Evolutionary conservation across 2,797 vertebrate species (phyloP).

Genomic region (Esox masquinongy): DNA sequence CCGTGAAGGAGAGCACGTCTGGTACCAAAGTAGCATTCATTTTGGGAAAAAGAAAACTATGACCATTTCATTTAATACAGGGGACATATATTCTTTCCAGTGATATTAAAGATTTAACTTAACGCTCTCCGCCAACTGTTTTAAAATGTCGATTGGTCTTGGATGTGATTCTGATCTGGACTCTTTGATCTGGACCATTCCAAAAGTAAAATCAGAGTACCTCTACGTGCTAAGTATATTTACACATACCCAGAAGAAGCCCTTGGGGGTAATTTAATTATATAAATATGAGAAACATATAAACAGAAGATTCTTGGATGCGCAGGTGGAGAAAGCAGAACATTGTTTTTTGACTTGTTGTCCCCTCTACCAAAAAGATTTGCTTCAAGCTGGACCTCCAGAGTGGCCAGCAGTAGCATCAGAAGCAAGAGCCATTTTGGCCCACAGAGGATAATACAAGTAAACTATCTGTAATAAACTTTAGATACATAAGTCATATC

Average conservation of each 20-base stretch:
- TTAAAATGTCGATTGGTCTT: no score
- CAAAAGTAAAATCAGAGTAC: no score
- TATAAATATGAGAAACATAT: conserved; percentile 40
- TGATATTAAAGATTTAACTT: no score
- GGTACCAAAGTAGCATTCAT: no score
- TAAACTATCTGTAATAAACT: not conserved
- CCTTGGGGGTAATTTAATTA: conserved; percentile 23
- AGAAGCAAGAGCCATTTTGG: not conserved
- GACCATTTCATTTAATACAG: no score
- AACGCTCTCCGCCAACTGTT: no score
- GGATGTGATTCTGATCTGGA: no score
- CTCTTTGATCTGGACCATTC: no score
- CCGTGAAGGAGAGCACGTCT: no score
- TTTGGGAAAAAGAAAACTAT: no score
- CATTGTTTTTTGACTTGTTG: conserved; percentile 21
- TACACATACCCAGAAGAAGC: not conserved
- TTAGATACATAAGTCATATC: not conserved
- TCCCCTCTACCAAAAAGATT: conserved; percentile 42
- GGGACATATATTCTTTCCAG: no score
- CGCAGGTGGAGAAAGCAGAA: conserved; percentile 60
- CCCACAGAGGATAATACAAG: conserved; percentile 2
- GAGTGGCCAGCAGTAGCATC: not conserved
- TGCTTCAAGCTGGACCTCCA: not conserved
- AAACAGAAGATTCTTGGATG: conserved; percentile 52
- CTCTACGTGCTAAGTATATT: no score